phyloP scores from a whole-genome alignment of 2,888 invertebrate genomes.

The Odontothrips loti region DNA sequence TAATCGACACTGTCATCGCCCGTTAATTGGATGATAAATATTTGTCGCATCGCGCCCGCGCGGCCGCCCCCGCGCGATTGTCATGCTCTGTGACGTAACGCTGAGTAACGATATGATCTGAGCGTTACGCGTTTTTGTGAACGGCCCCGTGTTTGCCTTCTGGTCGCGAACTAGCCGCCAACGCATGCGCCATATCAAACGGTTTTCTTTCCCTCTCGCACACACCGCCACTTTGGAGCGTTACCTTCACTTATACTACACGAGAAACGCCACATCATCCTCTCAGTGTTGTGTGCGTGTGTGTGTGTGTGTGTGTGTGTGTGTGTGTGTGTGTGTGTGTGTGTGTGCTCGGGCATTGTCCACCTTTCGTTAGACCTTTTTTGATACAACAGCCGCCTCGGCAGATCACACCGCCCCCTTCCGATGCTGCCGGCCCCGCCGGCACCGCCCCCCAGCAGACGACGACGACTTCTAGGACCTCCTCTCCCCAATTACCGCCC shows the following conservation, averaged over 20 bases:
- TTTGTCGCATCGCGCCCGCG: background rate
- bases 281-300: background rate
- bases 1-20: background rate
- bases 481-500: background rate
- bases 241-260: background rate
- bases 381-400: conserved; percentile 15
- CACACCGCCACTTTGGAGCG: too few species aligned
- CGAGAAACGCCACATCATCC: conserved; percentile 12
- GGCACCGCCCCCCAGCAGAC: background rate
- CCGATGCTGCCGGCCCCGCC: background rate
- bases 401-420: background rate
- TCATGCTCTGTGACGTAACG: too few species aligned
- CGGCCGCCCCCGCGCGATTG: background rate
- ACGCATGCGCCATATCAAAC: too few species aligned
- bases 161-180: too few species aligned
- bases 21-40: background rate
- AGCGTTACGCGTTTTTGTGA: background rate
- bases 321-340: conserved; percentile 2
- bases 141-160: background rate
- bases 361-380: conserved; percentile 20
- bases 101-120: background rate
- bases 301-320: background rate
- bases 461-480: background rate
- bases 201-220: too few species aligned
- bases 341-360: conserved; percentile 12